Base-by-base conservation (phyloP, 2,888 invertebrate genomes). In the Marronus borbonicus region DNA sequence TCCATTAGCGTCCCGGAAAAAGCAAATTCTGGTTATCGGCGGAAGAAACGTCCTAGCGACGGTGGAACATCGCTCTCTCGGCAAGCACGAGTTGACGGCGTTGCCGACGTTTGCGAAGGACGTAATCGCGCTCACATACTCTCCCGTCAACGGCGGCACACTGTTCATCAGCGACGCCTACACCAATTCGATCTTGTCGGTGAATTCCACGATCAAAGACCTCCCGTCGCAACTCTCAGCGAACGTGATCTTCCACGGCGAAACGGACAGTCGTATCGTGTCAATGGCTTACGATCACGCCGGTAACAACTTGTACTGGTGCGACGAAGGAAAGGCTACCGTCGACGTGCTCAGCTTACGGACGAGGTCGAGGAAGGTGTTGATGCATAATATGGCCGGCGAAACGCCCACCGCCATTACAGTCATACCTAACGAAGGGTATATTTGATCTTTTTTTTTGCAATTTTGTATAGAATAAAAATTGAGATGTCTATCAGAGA, bases 291-390 rank as follows among this genome's bases (percentile, higher is more conserved):
- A 79, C 74, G 83, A 83, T 76, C 90, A 92, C 82, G 89, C 92
- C 8, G 92, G 94, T 0, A 93, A 95, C 79, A 93, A 93, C 81
- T 87, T 97, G 0, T 97, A 96, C 86, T 92, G 94, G 89, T 89
- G 93, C 77, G 95, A 96, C 86, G 89, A 90, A 0, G 90, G 90
- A 0, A 90, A 91, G 12, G 90, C 90, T 75, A 90, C 91, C 0
- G 88, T 96, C 0, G 95, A 95, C 85, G 92, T 88, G 1, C 85
- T 93, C 12, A 94, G 93, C 0, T 83, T 95, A 65, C 88, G 88
- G 68, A 93, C 91, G 0, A 88, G 88, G 28, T 88, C 92, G 7
- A 90, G 92, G 20, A 92, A 92, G 0, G 85, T 93, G 14, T 85
- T 96, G 0, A 87, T 93, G 60, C 90, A 91, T 77, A 93, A 90